These are phyloP conservation scores for Actias luna DNA, from an alignment of 2,888 invertebrate species.

Conservation along the genomic window DNA sequence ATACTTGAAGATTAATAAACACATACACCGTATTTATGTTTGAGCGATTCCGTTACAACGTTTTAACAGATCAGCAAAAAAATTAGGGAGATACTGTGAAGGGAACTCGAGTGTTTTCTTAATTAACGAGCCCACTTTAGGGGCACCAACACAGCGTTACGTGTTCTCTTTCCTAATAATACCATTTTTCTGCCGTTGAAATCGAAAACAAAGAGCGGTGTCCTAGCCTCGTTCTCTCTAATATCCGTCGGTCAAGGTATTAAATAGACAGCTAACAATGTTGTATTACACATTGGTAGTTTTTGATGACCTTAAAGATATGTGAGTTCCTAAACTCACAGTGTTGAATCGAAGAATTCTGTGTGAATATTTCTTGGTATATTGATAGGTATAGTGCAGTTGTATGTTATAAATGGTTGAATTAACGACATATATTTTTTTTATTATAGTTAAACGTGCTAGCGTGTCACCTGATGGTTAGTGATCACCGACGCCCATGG, in stretches of 20 bases:
- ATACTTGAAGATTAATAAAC: not conserved
- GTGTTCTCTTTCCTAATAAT: not conserved
- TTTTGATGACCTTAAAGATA: no score
- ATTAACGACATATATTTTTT: no score
- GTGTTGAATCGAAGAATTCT: no score
- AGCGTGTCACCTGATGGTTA: no score
- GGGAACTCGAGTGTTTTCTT: not conserved
- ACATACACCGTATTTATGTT: not conserved
- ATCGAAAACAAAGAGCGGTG: not conserved
- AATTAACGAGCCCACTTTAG: not conserved
- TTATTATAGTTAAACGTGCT: no score
- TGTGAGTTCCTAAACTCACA: no score
- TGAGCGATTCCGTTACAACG: not conserved
- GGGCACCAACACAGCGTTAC: not conserved
- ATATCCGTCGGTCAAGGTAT: not conserved
- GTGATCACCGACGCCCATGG: no score
- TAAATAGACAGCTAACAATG: not conserved
- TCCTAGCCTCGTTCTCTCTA: not conserved
- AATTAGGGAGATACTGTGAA: not conserved
- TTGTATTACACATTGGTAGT: no score
- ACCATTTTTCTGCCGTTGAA: not conserved
- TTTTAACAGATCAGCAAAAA: not conserved
- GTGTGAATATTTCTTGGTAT: no score
- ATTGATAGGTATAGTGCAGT: no score
- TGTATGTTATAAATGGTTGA: no score